Evolutionary conservation across 2,113 vertebrate species (phyloP).

Genomic region (Microcebus tavaratra): DNA sequence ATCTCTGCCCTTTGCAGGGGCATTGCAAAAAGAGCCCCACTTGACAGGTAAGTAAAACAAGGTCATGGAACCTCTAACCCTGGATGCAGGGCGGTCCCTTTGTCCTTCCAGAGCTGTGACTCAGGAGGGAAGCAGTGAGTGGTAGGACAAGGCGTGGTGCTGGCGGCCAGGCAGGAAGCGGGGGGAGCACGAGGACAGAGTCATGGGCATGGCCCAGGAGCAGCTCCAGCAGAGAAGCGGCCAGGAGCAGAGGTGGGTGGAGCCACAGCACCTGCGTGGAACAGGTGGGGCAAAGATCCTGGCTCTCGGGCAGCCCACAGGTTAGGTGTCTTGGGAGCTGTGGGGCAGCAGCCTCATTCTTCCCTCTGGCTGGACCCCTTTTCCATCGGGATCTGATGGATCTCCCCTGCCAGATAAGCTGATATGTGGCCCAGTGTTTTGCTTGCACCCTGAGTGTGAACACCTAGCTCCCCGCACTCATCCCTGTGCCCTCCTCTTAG

Average conservation of each 20-base stretch:
- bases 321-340: neutral
- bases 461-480: neutral
- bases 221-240: neutral
- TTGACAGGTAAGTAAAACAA: neutral
- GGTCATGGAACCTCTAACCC: neutral
- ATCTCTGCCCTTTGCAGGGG: neutral
- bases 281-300: neutral
- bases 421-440: neutral
- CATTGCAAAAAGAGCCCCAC: neutral
- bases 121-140: constrained; percentile 9
- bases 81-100: neutral
- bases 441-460: neutral
- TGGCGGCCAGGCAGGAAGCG: constrained; percentile 20
- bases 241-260: neutral
- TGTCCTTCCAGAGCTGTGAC: constrained; percentile 4
- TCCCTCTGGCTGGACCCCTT: too few relatives aligned
- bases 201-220: neutral
- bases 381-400: neutral
- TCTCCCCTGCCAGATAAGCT: neutral
- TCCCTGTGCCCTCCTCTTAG: neutral
- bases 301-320: neutral
- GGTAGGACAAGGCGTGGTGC: neutral
- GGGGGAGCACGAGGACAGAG: neutral
- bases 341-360: too few relatives aligned
- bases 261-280: too few relatives aligned